Base-by-base conservation (phyloP, 2,113 vertebrate genomes). In the Clarias batrachus region DNA sequence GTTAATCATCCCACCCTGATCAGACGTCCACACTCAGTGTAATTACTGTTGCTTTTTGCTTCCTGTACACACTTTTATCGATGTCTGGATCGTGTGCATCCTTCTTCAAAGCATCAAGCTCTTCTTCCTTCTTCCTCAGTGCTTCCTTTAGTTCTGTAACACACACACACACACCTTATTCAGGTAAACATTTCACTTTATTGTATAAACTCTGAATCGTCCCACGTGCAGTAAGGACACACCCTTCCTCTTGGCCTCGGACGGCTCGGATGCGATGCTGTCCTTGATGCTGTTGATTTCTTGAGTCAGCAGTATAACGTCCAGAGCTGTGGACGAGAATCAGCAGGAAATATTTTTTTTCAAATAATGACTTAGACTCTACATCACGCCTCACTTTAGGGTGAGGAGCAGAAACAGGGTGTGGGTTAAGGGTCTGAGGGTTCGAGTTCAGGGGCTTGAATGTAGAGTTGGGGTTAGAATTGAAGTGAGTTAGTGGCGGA, bases 261-360 rank as follows among this genome's bases (percentile, higher is more conserved):
- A 63, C 37, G 33, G 63, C 73, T 65, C 83, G 17, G 25, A 14
- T 16, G 7, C 17, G 73, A 65, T 63, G 16, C 41, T 65, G 37
- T 16, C 57, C 37, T 54, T n/a, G 0, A 85, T 12, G 59, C 21
- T 56, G 14, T 54, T 74, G 10, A 85, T 85, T n/a, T 78, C 41
- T 37, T 63, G 74, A 41, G 1, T 56, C 19, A 85, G 59, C 9
- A n/a, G 23, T 37, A 78, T 0, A 11, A 85, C 56, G 3, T 85
- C 83, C 71, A 85, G 25, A 77, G 33, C 83, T 85, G 71, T n/a
- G 65, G 52, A 56, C 27, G 14, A 78, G 25, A 41, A 30, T 4
- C 30, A 74, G 70, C 54, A 73, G 70, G 3, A 73, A 3, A 70
- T 17, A 33, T 1, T 33, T 33, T 33, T 33, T 33, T 33, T 33